Percentiles rank a stretch among this genome's conserved stretches.
These are phyloP conservation scores for Melieria crassipennis DNA, from an alignment of 2,888 invertebrate species.

Conservation along the genomic window DNA sequence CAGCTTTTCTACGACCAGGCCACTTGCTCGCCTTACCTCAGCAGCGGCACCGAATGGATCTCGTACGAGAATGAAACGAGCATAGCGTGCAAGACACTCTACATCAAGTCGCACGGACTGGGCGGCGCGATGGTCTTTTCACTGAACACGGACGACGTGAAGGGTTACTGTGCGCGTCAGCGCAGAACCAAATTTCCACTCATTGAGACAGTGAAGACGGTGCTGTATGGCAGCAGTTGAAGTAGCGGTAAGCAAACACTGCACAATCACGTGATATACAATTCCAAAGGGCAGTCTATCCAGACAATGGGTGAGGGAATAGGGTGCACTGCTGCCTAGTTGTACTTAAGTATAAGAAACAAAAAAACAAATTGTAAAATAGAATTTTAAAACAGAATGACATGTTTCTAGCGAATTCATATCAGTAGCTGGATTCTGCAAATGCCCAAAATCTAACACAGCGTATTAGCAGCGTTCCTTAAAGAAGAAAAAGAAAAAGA, in stretches of 20 bases:
- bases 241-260: constrained; percentile 1
- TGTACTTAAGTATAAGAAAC: constrained; percentile 6
- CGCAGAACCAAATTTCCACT: constrained; percentile 53
- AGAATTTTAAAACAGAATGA: too few species aligned
- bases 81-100: constrained; percentile 74
- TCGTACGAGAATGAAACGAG: constrained; percentile 82
- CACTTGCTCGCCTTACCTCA: constrained; percentile 81
- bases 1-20: constrained; percentile 73
- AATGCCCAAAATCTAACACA: too few species aligned
- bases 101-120: constrained; percentile 71
- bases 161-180: constrained; percentile 66
- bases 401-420: too few species aligned
- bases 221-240: constrained; percentile 31
- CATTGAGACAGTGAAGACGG: constrained; percentile 43
- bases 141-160: constrained; percentile 82
- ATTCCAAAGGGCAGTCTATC: constrained; percentile 23
- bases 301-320: constrained; percentile 3
- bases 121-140: constrained; percentile 88
- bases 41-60: constrained; percentile 79
- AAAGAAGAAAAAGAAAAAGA: too few species aligned
- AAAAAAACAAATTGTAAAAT: constrained; percentile 6
- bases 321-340: constrained; percentile 9
- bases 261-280: constrained; percentile 18
- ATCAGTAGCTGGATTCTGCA: too few species aligned
- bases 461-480: too few species aligned